A percentile compares a stretch with the other conserved stretches of the same genome.
phyloP scores from a whole-genome alignment of 2,113 vertebrate species.

The Chionomys nivalis region DNA sequence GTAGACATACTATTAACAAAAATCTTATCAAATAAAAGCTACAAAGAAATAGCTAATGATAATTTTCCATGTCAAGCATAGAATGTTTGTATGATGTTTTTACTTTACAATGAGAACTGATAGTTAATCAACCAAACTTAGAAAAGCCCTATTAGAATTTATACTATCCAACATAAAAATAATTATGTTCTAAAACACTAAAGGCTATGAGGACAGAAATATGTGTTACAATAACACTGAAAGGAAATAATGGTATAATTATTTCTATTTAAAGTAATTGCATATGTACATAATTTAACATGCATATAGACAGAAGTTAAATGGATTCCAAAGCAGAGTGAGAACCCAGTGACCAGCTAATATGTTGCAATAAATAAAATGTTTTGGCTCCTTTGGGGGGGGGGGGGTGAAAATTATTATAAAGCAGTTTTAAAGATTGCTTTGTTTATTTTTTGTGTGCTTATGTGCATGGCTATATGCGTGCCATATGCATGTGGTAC shows the following conservation, averaged over 20 bases:
- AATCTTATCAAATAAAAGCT: not conserved
- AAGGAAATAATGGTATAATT: not conserved
- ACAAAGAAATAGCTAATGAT: not conserved
- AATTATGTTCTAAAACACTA: not conserved
- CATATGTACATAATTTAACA: not conserved
- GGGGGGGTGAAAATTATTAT: not conserved
- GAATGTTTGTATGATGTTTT: not conserved
- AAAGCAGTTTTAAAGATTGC: not conserved
- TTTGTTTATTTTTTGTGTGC: not conserved
- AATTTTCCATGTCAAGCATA: not conserved
- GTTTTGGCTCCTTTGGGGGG: not conserved
- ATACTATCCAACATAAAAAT: not conserved
- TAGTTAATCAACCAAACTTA: not conserved
- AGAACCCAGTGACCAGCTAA: not conserved
- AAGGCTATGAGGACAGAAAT: not conserved
- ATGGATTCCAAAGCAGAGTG: constrained; percentile 18
- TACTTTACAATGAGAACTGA: not conserved
- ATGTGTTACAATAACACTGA: not conserved
- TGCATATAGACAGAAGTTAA: not conserved
- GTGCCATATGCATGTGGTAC: too few species aligned
- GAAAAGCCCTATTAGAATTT: constrained; percentile 1
- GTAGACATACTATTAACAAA: not conserved
- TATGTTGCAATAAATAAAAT: not conserved
- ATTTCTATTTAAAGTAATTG: not conserved
- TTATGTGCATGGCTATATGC: not conserved